Percentiles rank a stretch among this genome's conserved stretches.
Evolutionary conservation across 1,140 invertebrate genomes (phyloP).

Genomic region (Neelides sp.): DNA sequence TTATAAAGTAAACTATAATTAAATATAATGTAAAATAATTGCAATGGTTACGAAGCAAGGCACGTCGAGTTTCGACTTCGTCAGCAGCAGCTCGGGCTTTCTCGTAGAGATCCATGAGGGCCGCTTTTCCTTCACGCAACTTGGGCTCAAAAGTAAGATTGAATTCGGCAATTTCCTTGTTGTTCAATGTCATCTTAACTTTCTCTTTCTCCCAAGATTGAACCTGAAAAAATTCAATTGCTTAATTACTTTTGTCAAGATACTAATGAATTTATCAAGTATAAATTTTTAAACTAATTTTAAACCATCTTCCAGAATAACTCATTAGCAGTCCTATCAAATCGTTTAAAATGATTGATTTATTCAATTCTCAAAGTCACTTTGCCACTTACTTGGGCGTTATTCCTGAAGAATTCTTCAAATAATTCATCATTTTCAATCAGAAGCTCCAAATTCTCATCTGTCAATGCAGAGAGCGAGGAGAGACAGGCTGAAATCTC

Average conservation of each 20-base stretch:
- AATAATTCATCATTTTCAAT: background rate
- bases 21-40: background rate
- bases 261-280: background rate
- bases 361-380: too few relatives aligned
- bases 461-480: background rate
- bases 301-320: background rate
- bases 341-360: background rate
- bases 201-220: background rate
- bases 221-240: background rate
- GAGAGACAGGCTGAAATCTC: background rate
- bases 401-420: background rate
- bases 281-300: background rate
- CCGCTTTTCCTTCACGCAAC: conserved; percentile 55
- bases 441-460: background rate
- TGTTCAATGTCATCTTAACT: conserved; percentile 57
- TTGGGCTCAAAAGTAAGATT: conserved; percentile 71
- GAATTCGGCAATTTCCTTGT: conserved; percentile 70
- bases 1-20: conserved; percentile 2
- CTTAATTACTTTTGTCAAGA: background rate
- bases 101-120: conserved; percentile 53
- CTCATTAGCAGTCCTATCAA: background rate
- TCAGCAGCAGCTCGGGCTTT: conserved; percentile 51
- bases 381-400: too few relatives aligned
- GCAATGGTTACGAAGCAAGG: conserved; percentile 33
- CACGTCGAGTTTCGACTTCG: conserved; percentile 46